phyloP scores from a whole-genome alignment of 1,140 invertebrate species.

The Trichonephila clavata region DNA sequence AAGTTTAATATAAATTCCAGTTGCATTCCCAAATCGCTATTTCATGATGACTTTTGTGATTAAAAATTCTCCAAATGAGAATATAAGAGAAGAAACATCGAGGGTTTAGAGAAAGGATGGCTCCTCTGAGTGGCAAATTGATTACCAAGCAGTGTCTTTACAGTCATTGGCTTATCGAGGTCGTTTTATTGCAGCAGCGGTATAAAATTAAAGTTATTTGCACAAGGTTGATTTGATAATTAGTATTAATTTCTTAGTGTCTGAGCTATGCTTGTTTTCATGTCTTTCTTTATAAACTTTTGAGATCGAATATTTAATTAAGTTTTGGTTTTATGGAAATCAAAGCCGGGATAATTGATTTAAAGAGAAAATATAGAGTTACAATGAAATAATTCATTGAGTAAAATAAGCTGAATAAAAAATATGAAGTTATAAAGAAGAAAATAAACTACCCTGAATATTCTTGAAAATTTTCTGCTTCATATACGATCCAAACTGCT shows the following conservation, averaged over 20 bases:
- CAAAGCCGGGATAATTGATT: too few species aligned
- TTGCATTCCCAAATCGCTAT: background rate
- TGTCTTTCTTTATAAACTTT: background rate
- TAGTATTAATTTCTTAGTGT: background rate
- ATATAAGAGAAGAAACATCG: background rate
- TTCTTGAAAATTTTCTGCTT: too few species aligned
- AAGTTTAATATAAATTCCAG: conserved; percentile 56
- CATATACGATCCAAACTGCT: too few species aligned
- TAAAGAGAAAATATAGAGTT: too few species aligned
- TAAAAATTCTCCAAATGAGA: conserved; percentile 29
- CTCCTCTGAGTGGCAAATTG: background rate
- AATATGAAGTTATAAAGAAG: too few species aligned
- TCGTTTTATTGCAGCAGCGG: background rate
- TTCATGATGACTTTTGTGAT: conserved; percentile 41
- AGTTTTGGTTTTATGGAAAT: background rate
- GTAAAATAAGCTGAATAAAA: too few species aligned
- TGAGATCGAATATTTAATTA: background rate
- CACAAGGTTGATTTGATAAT: background rate
- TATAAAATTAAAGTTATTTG: background rate
- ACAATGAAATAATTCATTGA: too few species aligned
- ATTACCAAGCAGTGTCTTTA: background rate
- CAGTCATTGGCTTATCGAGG: background rate
- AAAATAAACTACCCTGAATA: too few species aligned
- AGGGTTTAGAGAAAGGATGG: background rate
- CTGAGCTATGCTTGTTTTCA: too few species aligned